Evolutionary conservation across 2,888 invertebrate species (phyloP), one percentile per base, ranked within the genome.

Genomic region (Cephus sareptanus): DNA sequence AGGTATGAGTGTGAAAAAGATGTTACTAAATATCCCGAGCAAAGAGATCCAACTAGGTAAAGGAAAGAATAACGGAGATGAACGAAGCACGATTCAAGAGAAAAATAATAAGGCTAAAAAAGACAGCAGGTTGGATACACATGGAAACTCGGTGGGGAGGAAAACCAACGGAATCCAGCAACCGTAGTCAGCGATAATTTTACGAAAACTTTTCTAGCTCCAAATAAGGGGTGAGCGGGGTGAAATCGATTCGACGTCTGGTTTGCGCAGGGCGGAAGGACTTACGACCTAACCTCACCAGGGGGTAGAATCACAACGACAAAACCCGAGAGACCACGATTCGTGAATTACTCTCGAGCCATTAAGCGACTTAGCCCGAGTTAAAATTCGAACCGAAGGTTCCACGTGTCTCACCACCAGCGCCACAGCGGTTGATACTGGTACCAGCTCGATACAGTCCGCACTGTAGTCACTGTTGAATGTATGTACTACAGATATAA

Each of bases 291-390:
- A 56, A 56, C 56, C 23, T 23, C 56, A 9, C 56, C 23, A 56
- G 56, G 56, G 56, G 23, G 56, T 56, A 56, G 56, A 56, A 56
- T 56, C 56, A 56, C 56, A 56, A 56, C 56, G 56, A 56, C 56
- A 56, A 56, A 56, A 56, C 56, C 56, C 56, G 56, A 56, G 56
- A 23, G 56, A 56, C 56, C 56, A 23, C 40, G 73, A 76, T 73
- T 76, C 76, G 73, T 34, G 76, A 76, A 69, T 76, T 76, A 73
- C 76, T 76, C 73, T 76, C 76, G 73, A 73, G 34, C 76, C 76
- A 76, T 76, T 76, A 73, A 76, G 40, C 76, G 69, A 73, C 76
- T 69, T 71, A 76, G 73, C 34, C 35, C 40, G 70, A 70, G 76
- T 37, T 56, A 56, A 56, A 73, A 76, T 76, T 56, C 56, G 56